A percentile compares a stretch with the other conserved stretches of the same genome.
phyloP scores from a whole-genome alignment of 2,113 vertebrate genomes.

The Ochotona curzoniae region DNA sequence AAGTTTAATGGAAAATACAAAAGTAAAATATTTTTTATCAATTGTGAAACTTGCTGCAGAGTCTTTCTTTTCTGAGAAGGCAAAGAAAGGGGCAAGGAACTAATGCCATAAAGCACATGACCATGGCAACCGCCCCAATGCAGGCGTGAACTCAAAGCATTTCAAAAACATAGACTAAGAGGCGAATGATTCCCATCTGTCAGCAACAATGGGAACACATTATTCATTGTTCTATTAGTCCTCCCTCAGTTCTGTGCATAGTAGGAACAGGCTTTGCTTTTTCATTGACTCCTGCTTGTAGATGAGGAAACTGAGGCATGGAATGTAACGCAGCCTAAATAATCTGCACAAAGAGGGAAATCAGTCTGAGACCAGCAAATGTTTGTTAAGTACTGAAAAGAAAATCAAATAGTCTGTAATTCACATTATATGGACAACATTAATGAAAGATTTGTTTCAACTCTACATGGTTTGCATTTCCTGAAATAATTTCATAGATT shows the following conservation, averaged over 20 bases:
- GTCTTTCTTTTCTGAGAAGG: constrained; percentile 48
- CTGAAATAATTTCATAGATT: constrained; percentile 20
- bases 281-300: background rate
- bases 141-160: constrained; percentile 57
- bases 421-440: background rate
- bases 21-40: constrained; percentile 71
- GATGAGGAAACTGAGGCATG: constrained; percentile 62
- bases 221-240: constrained; percentile 56
- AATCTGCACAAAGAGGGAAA: background rate
- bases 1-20: constrained; percentile 70
- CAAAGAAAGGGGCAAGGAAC: constrained; percentile 39
- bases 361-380: background rate
- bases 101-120: constrained; percentile 41
- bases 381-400: background rate
- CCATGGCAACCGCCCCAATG: constrained; percentile 28
- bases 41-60: constrained; percentile 60
- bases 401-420: background rate
- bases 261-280: background rate
- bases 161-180: constrained; percentile 56
- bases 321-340: background rate
- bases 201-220: constrained; percentile 48
- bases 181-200: constrained; percentile 74
- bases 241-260: background rate
- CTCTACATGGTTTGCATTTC: background rate
- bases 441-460: background rate